A percentile compares a stretch with the other conserved stretches of the same genome.
Conservation (phyloP, 2,797 vertebrate species). For the Lophotriccus pileatus region DNA sequence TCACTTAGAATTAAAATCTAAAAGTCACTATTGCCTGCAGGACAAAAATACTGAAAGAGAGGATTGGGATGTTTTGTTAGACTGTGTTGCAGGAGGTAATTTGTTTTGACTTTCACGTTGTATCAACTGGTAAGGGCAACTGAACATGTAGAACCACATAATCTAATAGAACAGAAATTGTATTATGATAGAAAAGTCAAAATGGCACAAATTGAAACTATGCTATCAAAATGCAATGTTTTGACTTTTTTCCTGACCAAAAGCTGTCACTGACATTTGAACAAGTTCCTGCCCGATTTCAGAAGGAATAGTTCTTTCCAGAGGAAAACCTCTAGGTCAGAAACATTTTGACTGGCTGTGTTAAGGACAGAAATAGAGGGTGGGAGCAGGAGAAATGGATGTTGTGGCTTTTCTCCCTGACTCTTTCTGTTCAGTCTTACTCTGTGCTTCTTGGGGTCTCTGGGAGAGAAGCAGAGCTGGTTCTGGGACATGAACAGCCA, state of each 20-base stretch:
- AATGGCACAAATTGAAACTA: conserved; percentile 25
- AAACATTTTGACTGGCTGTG: conserved; percentile 14
- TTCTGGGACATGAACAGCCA: not conserved
- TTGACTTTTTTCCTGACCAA: conserved; percentile 1
- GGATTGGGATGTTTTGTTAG: not conserved
- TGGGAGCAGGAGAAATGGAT: not conserved
- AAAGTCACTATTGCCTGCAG: not conserved
- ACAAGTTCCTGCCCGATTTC: conserved; percentile 6
- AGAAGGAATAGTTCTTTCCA: not conserved
- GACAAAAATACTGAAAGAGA: not conserved
- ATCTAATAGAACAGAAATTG: not conserved
- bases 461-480: not conserved
- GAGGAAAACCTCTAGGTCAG: not conserved
- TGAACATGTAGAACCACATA: not conserved
- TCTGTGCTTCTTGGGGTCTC: not conserved
- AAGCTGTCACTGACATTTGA: not conserved
- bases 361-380: not conserved
- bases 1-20: not conserved
- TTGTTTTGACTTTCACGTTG: conserved; percentile 34
- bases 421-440: not conserved
- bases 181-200: conserved; percentile 45
- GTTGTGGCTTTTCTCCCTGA: not conserved
- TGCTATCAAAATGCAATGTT: not conserved
- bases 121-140: not conserved
- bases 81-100: conserved; percentile 16